Evolutionary conservation across 2,797 vertebrate genomes (phyloP).

Genomic region (Florisuga fusca): DNA sequence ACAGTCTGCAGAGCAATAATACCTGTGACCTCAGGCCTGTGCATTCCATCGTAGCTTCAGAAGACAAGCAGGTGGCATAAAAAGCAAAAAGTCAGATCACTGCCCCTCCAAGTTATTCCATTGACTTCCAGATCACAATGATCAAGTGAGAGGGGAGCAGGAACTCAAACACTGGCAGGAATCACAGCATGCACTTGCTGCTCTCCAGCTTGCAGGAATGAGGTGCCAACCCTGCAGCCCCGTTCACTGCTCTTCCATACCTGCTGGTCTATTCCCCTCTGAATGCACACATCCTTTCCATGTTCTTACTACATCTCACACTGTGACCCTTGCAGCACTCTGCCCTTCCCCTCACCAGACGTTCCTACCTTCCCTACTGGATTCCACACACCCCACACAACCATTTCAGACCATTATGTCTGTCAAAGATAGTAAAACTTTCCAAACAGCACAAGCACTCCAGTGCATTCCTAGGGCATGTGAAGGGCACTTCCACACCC

Average conservation of each 20-base stretch:
- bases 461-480: not conserved
- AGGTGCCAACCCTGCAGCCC: not conserved
- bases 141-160: not conserved
- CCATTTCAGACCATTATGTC: not conserved
- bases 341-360: not conserved
- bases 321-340: not conserved
- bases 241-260: fast-evolving
- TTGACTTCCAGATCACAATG: not conserved
- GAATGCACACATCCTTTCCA: fast-evolving
- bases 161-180: fast-evolving
- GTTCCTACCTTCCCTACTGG: not conserved
- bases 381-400: not conserved
- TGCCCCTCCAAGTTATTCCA: not conserved
- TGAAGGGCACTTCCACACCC: slow-evolving; percentile 2
- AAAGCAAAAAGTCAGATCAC: not conserved
- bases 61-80: not conserved
- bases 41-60: not conserved
- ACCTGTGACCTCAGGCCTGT: not conserved
- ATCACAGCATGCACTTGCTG: not conserved
- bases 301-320: fast-evolving
- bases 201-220: not conserved
- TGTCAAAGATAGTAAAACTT: not conserved
- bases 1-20: not conserved
- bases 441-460: not conserved
- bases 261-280: not conserved